Base-by-base conservation (phyloP, 2,113 vertebrate genomes). In the Platysternon megacephalum region DNA sequence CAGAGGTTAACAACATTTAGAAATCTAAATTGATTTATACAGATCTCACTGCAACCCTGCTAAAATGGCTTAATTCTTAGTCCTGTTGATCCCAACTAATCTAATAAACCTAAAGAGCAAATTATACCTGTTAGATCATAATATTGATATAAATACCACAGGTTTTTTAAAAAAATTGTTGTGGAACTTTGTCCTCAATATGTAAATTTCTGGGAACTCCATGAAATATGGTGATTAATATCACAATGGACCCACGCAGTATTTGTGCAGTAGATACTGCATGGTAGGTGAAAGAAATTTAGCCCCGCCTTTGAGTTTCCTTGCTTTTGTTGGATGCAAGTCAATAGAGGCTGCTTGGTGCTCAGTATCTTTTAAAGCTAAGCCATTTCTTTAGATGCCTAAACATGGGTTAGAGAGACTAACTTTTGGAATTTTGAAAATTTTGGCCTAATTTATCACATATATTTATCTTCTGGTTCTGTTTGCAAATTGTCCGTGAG, bases 221-320 rank as follows among this genome's bases (percentile, higher is more conserved):
- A 56, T 24, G 11, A 82, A 82, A 87, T 49, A 39, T 22, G 81
- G 35, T 65, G 39, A 56, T 42, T 85, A 82, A 88, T 79, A 90
- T 51, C 90, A 95, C 84, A 91, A 86, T 88, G 91, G 58, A 79
- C 51, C 90, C 48, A 12, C 3, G 35, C 29, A 44, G n/a, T 49
- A 92, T 93, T 87, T 94, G 61, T 95, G 86, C 89, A 95, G 88
- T 94, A 97, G 95, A 90, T 79, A 85, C 24, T 65, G 84, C 87
- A 5, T 55, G 88, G 79, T 92, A 95, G 82, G 92, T 80, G 79
- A 96, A 97, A 97, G 74, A 85, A 93, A 95, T 76, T 96, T 87
- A 90, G n/a, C 79, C 35, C 91, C 88, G 79, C 61, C 58, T 88
- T 92, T 96, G 86, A 96, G 24, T 46, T 76, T 94, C 89, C 95